These are phyloP conservation scores for Cossypha caffra DNA, from an alignment of 2,797 vertebrate genomes.

Conservation along the genomic window DNA sequence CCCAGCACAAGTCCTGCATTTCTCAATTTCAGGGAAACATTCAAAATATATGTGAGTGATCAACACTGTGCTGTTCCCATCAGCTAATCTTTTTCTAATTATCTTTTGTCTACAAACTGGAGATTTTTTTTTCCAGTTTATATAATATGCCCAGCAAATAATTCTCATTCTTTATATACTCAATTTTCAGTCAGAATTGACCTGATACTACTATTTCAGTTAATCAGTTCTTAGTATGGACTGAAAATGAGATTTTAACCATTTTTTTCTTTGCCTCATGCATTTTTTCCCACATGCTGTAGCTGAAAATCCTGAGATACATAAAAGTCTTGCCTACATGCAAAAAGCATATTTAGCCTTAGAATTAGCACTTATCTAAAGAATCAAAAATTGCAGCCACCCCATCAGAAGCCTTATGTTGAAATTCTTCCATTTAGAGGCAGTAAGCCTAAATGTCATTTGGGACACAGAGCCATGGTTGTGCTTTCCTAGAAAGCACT, in stretches of 20 bases:
- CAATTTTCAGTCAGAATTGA: not conserved
- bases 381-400: not conserved
- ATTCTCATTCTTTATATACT: not conserved
- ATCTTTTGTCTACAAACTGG: not conserved
- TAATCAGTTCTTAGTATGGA: not conserved
- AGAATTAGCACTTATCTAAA: not conserved
- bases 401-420: not conserved
- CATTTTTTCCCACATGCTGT: not conserved
- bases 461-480: not conserved
- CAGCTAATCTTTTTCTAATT: not conserved
- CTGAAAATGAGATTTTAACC: not conserved
- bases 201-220: not conserved
- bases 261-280: not conserved
- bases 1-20: not conserved
- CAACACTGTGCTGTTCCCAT: not conserved
- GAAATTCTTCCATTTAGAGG: not conserved
- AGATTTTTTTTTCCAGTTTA: not conserved
- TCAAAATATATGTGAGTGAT: not conserved
- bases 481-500: not conserved
- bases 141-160: not conserved
- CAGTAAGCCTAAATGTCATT: not conserved
- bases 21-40: not conserved
- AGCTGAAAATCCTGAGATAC: not conserved
- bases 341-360: not conserved
- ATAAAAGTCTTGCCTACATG: not conserved